Conservation (phyloP, 2,113 vertebrate genomes). For the Erinaceus europaeus region DNA sequence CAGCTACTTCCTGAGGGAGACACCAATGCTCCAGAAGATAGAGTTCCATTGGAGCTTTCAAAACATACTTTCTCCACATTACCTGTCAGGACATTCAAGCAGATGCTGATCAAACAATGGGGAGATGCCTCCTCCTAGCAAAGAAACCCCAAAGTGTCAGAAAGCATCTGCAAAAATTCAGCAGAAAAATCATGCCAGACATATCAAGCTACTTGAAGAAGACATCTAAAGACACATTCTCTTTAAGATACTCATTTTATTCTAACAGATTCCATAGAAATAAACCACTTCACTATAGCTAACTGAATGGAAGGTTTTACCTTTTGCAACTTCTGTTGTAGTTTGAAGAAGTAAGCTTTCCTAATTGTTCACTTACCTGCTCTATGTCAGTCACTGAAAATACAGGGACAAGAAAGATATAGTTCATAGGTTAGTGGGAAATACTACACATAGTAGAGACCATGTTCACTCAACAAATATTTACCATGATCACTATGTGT, state of each 20-base stretch:
- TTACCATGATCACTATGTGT: too few relatives aligned
- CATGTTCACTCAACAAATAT: too few relatives aligned
- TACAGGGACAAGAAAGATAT: too few relatives aligned
- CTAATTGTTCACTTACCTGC: too few relatives aligned
- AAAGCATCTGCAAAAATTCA: conserved; percentile 11
- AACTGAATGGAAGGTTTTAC: background rate
- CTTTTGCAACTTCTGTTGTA: too few relatives aligned
- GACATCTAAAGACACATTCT: background rate
- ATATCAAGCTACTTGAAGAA: background rate
- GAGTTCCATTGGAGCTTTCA: conserved; percentile 87
- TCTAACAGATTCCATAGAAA: background rate
- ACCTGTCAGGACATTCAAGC: conserved; percentile 82
- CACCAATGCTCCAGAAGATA: conserved; percentile 87
- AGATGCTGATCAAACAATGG: conserved; percentile 83
- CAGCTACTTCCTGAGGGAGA: conserved; percentile 91
- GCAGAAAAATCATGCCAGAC: background rate
- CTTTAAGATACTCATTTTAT: background rate
- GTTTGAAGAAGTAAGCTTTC: too few relatives aligned
- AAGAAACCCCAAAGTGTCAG: conserved; percentile 55
- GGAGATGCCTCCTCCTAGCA: conserved; percentile 84
- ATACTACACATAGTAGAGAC: too few relatives aligned
- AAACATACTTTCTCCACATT: conserved; percentile 86
- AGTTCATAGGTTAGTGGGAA: too few relatives aligned
- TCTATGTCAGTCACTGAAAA: too few relatives aligned
- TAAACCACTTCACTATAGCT: too few relatives aligned